Evolutionary conservation across 2,888 invertebrate genomes (phyloP), one percentile per base, ranked within the genome.

Genomic region (Phyllotreta striolata): DNA sequence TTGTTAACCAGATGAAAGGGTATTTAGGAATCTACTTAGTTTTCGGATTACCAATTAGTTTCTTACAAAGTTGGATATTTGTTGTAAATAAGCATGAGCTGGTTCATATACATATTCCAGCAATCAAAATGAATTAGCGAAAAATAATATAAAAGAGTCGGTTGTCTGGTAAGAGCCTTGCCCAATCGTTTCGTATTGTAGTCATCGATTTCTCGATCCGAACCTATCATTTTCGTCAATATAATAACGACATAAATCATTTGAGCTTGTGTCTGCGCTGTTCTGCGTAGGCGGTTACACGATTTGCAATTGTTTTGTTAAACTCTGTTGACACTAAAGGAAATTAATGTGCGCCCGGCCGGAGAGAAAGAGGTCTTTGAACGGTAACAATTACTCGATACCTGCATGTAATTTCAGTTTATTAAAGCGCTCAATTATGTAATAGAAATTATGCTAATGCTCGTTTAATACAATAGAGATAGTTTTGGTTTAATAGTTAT

Each of bases 251-350:
- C 51, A 51, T 51, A 51, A 51, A 51, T 51, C 51, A 51, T 10
- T 51, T 51, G 35, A 24, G 51, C 51, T 37, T 51, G 51, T 51
- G 37, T 51, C 51, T 51, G 35, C 4, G 7, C 12, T 6, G 10
- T 10, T 51, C 9, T 39, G 38, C 37, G 64, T 64, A 55, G 64
- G 64, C 44, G 55, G 59, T 49, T 58, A 66, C 62, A 61, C 58
- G 58, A 55, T 57, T 60, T 61, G 39, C 63, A 57, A 63, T 66
- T 66, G 66, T 66, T 66, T 55, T 58, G 63, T 61, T 63, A 63
- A 62, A 61, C 57, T 54, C 58, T 62, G 66, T 63, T 63, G 66
- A 66, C 63, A 63, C 55, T 61, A 39, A 24, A 39, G 61, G 47
- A 44, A 63, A 66, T 63, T 62, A 63, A 62, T 62, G 58, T 49